Conservation (phyloP, 2,113 vertebrate species). For the Heterochromis multidens region DNA sequence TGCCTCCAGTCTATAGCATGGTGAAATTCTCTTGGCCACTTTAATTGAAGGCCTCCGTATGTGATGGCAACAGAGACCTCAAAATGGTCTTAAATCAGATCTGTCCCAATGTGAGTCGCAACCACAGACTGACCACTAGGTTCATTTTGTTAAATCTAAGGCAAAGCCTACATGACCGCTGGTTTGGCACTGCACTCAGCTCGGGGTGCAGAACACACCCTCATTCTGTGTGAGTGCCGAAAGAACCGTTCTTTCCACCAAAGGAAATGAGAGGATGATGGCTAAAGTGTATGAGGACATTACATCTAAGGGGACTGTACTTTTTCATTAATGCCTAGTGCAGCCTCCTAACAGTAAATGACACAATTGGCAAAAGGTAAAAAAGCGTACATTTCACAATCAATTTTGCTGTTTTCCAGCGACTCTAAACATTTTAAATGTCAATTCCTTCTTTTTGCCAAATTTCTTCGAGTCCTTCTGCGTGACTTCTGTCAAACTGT, state of each 20-base stretch:
- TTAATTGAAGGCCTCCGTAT: slow-evolving; percentile 23
- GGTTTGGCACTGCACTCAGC: slow-evolving; percentile 24
- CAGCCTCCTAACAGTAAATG: slow-evolving; percentile 19
- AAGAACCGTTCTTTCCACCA: slow-evolving; percentile 63
- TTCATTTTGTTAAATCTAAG: slow-evolving; percentile 38
- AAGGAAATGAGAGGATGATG: slow-evolving; percentile 71
- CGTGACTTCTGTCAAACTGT: slow-evolving; percentile 7
- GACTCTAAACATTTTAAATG: neutral
- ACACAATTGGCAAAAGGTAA: slow-evolving; percentile 26
- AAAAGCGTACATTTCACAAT: slow-evolving; percentile 15
- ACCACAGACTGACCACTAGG: slow-evolving; percentile 39
- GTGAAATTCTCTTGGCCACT: slow-evolving; percentile 12
- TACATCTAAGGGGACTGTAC: slow-evolving; percentile 44
- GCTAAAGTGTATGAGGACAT: slow-evolving; percentile 53
- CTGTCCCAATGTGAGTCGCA: slow-evolving; percentile 3
- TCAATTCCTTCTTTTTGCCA: neutral
- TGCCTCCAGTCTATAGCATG: slow-evolving; percentile 32
- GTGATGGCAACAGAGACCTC: slow-evolving; percentile 7
- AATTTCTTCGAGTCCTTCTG: neutral
- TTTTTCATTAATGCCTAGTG: slow-evolving; percentile 42
- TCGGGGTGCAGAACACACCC: slow-evolving; percentile 45
- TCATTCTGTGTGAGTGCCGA: slow-evolving; percentile 35
- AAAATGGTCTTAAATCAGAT: slow-evolving; percentile 27
- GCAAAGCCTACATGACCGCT: slow-evolving; percentile 41
- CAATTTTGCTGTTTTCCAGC: neutral